A percentile compares a stretch with the other conserved stretches of the same genome.
These are phyloP conservation scores for Maconellicoccus hirsutus DNA, from an alignment of 1,140 invertebrate species.

Conservation along the genomic window DNA sequence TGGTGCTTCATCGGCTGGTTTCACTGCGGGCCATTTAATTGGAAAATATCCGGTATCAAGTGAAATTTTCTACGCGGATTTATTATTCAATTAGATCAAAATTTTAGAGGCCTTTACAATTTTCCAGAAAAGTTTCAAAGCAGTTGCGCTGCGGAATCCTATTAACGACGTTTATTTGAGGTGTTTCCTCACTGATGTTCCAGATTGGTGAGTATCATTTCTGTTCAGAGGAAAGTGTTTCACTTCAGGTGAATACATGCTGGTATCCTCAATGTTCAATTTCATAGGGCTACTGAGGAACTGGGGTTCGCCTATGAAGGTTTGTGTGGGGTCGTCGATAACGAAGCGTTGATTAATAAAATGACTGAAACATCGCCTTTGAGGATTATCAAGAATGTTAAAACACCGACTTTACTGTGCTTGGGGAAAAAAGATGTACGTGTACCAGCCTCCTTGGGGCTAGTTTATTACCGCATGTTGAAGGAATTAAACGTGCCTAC, in stretches of 20 bases:
- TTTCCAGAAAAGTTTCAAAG: constrained; percentile 49
- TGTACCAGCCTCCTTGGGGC: constrained; percentile 61
- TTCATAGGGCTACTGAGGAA: constrained; percentile 38
- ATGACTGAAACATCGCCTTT: constrained; percentile 55
- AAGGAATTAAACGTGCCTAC: constrained; percentile 47
- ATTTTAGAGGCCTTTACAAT: no score
- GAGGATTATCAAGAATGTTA: constrained; percentile 51
- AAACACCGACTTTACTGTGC: constrained; percentile 63
- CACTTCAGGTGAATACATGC: no score
- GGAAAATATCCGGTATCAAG: constrained; percentile 69
- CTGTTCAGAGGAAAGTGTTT: neutral
- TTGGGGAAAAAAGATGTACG: constrained; percentile 71
- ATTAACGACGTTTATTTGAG: constrained; percentile 61
- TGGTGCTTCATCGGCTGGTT: constrained; percentile 87
- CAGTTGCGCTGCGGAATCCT: constrained; percentile 62
- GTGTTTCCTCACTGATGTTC: constrained; percentile 62
- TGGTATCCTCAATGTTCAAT: neutral
- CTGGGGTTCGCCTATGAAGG: constrained; percentile 39
- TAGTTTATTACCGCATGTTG: constrained; percentile 52
- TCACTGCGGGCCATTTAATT: constrained; percentile 71
- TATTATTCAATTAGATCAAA: no score
- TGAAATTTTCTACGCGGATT: no score
- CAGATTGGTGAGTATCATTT: constrained; percentile 59
- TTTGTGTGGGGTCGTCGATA: constrained; percentile 19
- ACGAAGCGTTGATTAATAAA: constrained; percentile 35